Evolutionary conservation across 2,113 vertebrate species (phyloP).

Genomic region (Cyanistes caeruleus): DNA sequence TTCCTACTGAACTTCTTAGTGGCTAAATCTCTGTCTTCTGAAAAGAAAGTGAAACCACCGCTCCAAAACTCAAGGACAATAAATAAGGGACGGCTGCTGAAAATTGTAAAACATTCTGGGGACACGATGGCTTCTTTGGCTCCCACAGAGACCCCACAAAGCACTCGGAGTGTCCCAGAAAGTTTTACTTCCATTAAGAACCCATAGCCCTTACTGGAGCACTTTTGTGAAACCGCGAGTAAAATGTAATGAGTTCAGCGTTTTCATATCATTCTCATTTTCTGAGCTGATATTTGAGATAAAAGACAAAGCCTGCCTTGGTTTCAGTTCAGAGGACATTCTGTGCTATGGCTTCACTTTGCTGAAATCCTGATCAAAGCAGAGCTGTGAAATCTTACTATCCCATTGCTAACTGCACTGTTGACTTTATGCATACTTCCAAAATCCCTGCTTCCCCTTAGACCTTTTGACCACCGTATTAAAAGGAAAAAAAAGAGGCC

Average conservation of each 20-base stretch:
- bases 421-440: constrained; percentile 83
- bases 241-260: constrained; percentile 64
- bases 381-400: constrained; percentile 80
- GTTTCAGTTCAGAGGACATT: constrained; percentile 77
- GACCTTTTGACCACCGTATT: constrained; percentile 75
- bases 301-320: constrained; percentile 81
- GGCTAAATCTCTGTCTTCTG: neutral
- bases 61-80: neutral
- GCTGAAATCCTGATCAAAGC: constrained; percentile 83
- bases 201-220: neutral
- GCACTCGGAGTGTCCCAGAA: neutral
- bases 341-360: constrained; percentile 76
- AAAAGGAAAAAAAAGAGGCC: neutral
- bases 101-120: neutral
- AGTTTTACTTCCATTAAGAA: neutral
- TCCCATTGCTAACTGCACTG: constrained; percentile 76
- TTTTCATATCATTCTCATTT: constrained; percentile 71
- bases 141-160: neutral
- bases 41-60: constrained; percentile 18
- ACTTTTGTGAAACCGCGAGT: neutral
- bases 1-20: neutral
- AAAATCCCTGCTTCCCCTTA: constrained; percentile 77
- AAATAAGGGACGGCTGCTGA: neutral
- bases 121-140: neutral
- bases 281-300: constrained; percentile 75